Evolutionary conservation across 2,888 invertebrate genomes (phyloP).

Genomic region (Eupsilia transversa): DNA sequence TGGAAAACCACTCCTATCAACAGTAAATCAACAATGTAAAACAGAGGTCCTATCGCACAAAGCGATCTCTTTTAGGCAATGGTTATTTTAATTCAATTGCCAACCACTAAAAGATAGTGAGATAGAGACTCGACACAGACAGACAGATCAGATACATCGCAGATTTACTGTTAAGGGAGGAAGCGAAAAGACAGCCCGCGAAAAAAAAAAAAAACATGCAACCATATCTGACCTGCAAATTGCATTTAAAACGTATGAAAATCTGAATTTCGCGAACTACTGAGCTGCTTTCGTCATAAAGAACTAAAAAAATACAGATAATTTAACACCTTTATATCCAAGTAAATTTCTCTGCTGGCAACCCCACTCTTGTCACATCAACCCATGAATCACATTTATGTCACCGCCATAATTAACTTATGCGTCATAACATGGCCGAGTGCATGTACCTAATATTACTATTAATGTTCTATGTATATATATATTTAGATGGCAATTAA

Average conservation of each 20-base stretch:
- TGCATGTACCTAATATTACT: conserved; percentile 34
- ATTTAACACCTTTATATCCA: neutral
- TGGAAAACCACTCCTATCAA: no score
- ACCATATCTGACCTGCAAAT: no score
- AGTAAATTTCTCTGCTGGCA: conserved; percentile 36
- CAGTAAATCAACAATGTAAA: neutral
- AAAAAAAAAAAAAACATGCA: no score
- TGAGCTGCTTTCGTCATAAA: no score
- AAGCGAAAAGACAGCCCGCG: no score
- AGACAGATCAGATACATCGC: neutral
- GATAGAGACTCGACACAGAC: neutral
- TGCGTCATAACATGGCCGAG: conserved; percentile 45
- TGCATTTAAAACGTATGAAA: no score
- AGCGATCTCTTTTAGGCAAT: neutral
- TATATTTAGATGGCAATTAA: conserved; percentile 4
- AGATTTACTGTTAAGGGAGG: neutral
- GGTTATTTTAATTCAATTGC: conserved; percentile 6
- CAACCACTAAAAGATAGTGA: neutral
- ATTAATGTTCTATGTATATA: conserved; percentile 3
- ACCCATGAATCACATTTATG: conserved; percentile 64
- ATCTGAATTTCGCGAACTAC: no score
- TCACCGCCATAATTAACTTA: conserved; percentile 64
- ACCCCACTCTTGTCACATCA: conserved; percentile 37
- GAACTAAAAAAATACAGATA: no score
- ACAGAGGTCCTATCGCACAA: neutral